phyloP scores from a whole-genome alignment of 2,797 vertebrate genomes.

The Atherinosoma microstoma region DNA sequence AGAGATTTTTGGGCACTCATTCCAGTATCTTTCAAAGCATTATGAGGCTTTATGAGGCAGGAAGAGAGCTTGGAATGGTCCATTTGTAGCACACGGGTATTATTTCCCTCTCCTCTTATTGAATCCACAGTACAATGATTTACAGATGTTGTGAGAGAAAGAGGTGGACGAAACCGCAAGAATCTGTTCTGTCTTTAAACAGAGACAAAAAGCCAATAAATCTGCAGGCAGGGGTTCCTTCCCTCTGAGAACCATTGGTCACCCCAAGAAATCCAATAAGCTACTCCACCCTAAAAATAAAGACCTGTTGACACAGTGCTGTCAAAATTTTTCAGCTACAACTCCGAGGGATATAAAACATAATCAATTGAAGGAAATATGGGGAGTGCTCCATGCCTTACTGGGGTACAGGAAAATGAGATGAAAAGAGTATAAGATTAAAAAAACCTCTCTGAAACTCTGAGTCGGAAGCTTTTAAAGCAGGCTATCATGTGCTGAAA shows the following conservation, averaged over 20 bases:
- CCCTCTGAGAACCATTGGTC: constrained; percentile 31
- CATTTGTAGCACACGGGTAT: constrained; percentile 66
- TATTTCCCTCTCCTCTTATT: constrained; percentile 64
- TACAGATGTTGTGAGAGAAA: constrained; percentile 74
- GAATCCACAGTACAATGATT: constrained; percentile 64
- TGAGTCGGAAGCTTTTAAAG: constrained; percentile 25
- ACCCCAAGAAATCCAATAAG: constrained; percentile 41
- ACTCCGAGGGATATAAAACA: constrained; percentile 1
- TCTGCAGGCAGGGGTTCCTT: constrained; percentile 37
- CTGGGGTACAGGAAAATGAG: constrained; percentile 6
- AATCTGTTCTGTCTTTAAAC: constrained; percentile 42
- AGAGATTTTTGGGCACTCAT: constrained; percentile 16
- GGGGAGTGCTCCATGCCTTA: constrained; percentile 12
- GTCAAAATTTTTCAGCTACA: constrained; percentile 7
- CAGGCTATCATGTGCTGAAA: constrained; percentile 34
- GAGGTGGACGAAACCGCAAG: constrained; percentile 54
- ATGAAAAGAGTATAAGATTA: constrained; percentile 1
- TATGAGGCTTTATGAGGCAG: constrained; percentile 64
- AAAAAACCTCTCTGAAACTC: constrained; percentile 16
- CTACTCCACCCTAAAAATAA: constrained; percentile 28
- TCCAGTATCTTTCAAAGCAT: constrained; percentile 43
- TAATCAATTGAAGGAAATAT: constrained; percentile 19
- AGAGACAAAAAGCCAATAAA: constrained; percentile 45
- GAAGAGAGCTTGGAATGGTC: constrained; percentile 62
- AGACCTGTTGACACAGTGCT: constrained; percentile 15